Base-by-base conservation (phyloP, 2,797 vertebrate species). In the Chloroceryle amazona region DNA sequence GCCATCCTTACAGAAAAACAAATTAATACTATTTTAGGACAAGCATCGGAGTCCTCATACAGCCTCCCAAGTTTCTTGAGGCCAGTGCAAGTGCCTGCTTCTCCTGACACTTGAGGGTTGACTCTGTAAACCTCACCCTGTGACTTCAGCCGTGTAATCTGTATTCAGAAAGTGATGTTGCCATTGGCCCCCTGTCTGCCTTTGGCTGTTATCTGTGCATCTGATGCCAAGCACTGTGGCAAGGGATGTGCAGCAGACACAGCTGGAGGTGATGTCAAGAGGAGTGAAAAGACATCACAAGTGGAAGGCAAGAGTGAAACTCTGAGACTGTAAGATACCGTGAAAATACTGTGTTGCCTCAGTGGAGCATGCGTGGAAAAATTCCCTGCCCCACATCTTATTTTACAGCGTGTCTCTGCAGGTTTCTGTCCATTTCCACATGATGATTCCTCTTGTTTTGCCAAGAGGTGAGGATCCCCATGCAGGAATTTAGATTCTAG, bases 161-260 rank as follows among this genome's bases (percentile, higher is more conserved):
- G 49, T 54, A 42, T 90, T 93, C 88, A 93, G 51, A 86, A 81
- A 47, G 62, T 71, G 52, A 55, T 58, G 58, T 62, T 75, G 71
- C 21, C 23, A 65, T 79, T 86, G 83, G 26, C 73, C 62, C 61
- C 35, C 62, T 47, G 62, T 62, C 82, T 94, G 81, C 70, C 67
- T 79, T 72, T 76, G 81, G 39, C 68, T 78, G 63, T 63, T 84
- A 8, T 72, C 57, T 82, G 60, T 65, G 71, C 71, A 52, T 13
- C 33, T 1, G 2, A 16, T 67, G 60, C 66, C 73, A 54, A 84
- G 31, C 49, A n/a, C 10, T 1, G 6, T 55, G 88, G 41, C 81
- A 84, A 89, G 90, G 86, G 90, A 96, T 94, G 71, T 67, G 46
- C 81, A 76, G 78, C 94, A 97, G 96, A 94, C 90, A 61, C 74